Evolutionary conservation across 2,113 vertebrate species (phyloP).

Genomic region (Psettodes erumei): DNA sequence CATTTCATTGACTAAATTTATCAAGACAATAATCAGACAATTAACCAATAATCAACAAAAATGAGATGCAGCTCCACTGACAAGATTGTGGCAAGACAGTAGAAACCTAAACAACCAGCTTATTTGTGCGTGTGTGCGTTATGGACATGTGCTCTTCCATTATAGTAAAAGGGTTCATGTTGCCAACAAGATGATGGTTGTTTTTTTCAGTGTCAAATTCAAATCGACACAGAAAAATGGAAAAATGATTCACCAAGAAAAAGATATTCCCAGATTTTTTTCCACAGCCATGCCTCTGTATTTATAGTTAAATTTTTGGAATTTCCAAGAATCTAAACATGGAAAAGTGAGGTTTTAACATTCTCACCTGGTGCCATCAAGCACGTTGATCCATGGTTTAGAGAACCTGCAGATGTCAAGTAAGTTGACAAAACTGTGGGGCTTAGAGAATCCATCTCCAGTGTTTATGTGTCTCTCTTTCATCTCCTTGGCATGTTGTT

Average conservation of each 20-base stretch:
- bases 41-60: background rate
- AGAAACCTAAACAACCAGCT: slow-evolving; percentile 12
- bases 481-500: slow-evolving; percentile 1
- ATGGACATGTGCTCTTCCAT: slow-evolving; percentile 37
- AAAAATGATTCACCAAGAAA: slow-evolving; percentile 39
- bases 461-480: slow-evolving; percentile 22
- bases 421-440: background rate
- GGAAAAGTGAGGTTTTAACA: slow-evolving; percentile 38
- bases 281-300: slow-evolving; percentile 26
- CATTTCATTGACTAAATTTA: slow-evolving; percentile 3
- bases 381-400: slow-evolving; percentile 26
- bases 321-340: slow-evolving; percentile 45
- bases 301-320: slow-evolving; percentile 31
- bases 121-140: slow-evolving; percentile 20
- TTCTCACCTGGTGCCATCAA: slow-evolving; percentile 35
- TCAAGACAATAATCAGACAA: slow-evolving; percentile 1
- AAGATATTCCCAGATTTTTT: slow-evolving; percentile 22
- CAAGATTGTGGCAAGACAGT: too few relatives aligned
- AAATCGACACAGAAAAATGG: slow-evolving; percentile 37
- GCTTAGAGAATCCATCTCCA: slow-evolving; percentile 19
- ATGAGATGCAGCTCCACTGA: background rate
- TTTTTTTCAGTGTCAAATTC: slow-evolving; percentile 54
- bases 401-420: slow-evolving; percentile 22
- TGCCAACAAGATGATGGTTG: slow-evolving; percentile 40
- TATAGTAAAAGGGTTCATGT: slow-evolving; percentile 33